Evolutionary conservation across 64 coral and sea anemone genomes (phyloP).

Genomic region (Actinia equina): DNA sequence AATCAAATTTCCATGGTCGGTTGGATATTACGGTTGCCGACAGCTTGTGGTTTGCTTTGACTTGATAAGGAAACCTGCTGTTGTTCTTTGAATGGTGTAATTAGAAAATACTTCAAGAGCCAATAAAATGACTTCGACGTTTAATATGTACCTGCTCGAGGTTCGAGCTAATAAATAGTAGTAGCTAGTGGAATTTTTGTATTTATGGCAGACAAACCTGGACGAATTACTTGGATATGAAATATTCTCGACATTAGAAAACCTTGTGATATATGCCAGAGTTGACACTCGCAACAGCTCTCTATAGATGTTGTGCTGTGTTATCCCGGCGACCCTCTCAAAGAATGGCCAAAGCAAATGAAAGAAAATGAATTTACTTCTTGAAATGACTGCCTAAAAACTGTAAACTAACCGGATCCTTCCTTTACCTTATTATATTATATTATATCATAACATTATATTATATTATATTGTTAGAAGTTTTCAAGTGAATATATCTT

Average conservation of each 20-base stretch:
- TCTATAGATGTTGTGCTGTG: background rate
- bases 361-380: background rate
- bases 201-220: background rate
- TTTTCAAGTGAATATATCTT: too few species aligned
- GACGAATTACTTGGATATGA: background rate
- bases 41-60: background rate
- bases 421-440: background rate
- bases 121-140: background rate
- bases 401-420: background rate
- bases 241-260: background rate
- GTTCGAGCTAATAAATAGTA: slow-evolving; percentile 3
- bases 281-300: background rate
- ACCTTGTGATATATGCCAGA: background rate
- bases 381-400: background rate
- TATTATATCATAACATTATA: too few species aligned
- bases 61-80: background rate
- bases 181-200: background rate
- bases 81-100: background rate
- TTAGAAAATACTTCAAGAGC: background rate
- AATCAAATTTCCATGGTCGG: background rate
- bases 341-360: background rate
- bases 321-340: background rate
- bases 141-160: background rate
- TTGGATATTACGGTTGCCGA: background rate
- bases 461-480: too few species aligned